Conservation (phyloP, 2,113 vertebrate species). For the Rhodinocichla rosea region DNA sequence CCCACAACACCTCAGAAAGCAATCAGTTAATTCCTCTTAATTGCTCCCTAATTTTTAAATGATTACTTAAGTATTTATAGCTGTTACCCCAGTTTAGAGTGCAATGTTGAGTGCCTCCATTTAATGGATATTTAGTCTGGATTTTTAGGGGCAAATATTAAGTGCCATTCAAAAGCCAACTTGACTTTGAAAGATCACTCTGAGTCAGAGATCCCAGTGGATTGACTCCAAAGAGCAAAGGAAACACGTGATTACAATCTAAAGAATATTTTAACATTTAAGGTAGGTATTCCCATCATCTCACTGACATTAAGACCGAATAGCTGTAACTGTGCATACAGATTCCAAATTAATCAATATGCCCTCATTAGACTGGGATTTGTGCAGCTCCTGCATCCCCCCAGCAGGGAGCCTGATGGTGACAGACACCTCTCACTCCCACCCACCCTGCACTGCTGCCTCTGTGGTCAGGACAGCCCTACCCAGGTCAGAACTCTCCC, state of each 20-base stretch:
- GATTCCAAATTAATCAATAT: conserved; percentile 69
- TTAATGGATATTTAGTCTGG: conserved; percentile 5
- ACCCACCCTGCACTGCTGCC: neutral
- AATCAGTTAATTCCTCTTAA: neutral
- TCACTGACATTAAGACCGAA: conserved; percentile 63
- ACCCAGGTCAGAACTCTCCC: neutral
- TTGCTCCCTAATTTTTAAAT: neutral
- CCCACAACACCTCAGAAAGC: neutral
- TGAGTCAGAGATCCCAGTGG: conserved; percentile 40
- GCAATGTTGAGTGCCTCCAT: neutral
- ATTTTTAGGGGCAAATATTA: conserved; percentile 11
- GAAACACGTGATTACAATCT: conserved; percentile 43
- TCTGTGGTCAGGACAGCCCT: accelerated
- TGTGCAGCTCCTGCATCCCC: neutral
- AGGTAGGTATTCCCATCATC: conserved; percentile 39
- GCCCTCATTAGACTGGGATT: neutral
- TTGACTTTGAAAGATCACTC: conserved; percentile 50
- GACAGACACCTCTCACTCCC: neutral
- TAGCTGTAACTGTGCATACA: conserved; percentile 4
- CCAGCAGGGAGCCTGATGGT: neutral
- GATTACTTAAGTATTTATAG: neutral
- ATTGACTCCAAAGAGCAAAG: conserved; percentile 37
- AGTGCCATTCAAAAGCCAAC: conserved; percentile 38
- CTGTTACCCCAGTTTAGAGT: neutral
- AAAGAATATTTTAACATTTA: conserved; percentile 75